Percentiles rank a stretch among this genome's conserved stretches.
phyloP scores from a whole-genome alignment of 2,797 vertebrate genomes.

The Discoglossus pictus region DNA sequence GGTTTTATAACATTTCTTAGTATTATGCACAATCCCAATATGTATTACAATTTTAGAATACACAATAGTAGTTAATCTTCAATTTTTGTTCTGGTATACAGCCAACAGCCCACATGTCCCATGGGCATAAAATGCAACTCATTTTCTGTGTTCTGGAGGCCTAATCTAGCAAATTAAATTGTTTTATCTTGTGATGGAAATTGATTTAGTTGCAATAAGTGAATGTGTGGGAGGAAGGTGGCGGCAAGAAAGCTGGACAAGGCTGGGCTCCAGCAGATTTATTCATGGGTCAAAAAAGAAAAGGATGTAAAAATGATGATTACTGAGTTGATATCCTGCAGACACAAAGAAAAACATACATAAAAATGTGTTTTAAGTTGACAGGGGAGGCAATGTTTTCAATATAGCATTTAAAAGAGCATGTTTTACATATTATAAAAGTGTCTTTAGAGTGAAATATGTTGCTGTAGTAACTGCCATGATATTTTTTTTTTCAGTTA shows the following conservation, averaged over 20 bases:
- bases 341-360: no score
- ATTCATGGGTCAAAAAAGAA: background rate
- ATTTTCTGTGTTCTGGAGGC: background rate
- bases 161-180: slow-evolving; percentile 18
- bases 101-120: background rate
- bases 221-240: slow-evolving; percentile 10
- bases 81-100: background rate
- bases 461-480: no score
- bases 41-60: background rate
- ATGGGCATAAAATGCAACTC: background rate
- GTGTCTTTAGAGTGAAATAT: no score
- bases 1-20: no score
- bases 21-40: background rate
- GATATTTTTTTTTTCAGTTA: no score
- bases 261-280: background rate
- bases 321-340: no score
- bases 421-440: no score
- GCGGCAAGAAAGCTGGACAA: background rate
- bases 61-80: background rate
- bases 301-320: background rate
- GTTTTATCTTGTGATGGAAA: slow-evolving; percentile 17
- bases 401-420: no score
- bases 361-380: no score
- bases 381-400: no score
- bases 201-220: slow-evolving; percentile 17